phyloP scores from a whole-genome alignment of 2,888 invertebrate species.

The Pycnomerus fuliginosus region DNA sequence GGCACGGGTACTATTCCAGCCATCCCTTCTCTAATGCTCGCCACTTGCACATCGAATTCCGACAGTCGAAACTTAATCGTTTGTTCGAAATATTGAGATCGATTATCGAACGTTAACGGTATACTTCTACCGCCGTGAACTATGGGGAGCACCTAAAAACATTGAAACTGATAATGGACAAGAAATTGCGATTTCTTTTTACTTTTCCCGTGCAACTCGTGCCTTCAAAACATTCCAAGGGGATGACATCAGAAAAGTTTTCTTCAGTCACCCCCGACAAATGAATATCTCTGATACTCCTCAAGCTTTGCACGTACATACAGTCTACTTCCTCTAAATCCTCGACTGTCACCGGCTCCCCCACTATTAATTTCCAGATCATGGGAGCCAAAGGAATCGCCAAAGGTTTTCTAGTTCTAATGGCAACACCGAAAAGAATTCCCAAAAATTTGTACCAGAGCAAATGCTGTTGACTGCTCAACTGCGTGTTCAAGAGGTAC shows the following conservation, averaged over 20 bases:
- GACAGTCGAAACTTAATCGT: slow-evolving; percentile 61
- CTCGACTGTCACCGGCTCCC: slow-evolving; percentile 59
- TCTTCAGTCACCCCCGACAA: slow-evolving; percentile 60
- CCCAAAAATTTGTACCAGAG: slow-evolving; percentile 63
- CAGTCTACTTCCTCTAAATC: slow-evolving; percentile 64
- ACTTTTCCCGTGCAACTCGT: slow-evolving; percentile 60
- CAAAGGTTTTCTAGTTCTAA: slow-evolving; percentile 66
- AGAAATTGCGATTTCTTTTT: slow-evolving; percentile 4
- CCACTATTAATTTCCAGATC: slow-evolving; percentile 64
- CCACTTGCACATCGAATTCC: slow-evolving; percentile 63
- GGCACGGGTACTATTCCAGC: slow-evolving; percentile 65
- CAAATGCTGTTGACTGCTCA: slow-evolving; percentile 57
- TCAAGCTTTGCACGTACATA: slow-evolving; percentile 60
- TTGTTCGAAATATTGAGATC: slow-evolving; percentile 61
- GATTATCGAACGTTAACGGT: slow-evolving; percentile 60
- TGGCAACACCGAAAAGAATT: slow-evolving; percentile 64
- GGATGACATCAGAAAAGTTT: slow-evolving; percentile 62
- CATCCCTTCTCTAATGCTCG: slow-evolving; percentile 64
- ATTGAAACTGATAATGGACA: background rate
- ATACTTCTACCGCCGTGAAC: slow-evolving; percentile 62
- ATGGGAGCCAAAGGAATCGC: slow-evolving; percentile 63
- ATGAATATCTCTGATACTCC: slow-evolving; percentile 62
- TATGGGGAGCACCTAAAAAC: slow-evolving; percentile 57
- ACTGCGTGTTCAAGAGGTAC: slow-evolving; percentile 61
- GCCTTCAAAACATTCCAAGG: slow-evolving; percentile 63